Percentiles rank a stretch among this genome's conserved stretches.
These are phyloP conservation scores for Drosophila dives DNA, from an alignment of 2,888 invertebrate species.

Conservation along the genomic window DNA sequence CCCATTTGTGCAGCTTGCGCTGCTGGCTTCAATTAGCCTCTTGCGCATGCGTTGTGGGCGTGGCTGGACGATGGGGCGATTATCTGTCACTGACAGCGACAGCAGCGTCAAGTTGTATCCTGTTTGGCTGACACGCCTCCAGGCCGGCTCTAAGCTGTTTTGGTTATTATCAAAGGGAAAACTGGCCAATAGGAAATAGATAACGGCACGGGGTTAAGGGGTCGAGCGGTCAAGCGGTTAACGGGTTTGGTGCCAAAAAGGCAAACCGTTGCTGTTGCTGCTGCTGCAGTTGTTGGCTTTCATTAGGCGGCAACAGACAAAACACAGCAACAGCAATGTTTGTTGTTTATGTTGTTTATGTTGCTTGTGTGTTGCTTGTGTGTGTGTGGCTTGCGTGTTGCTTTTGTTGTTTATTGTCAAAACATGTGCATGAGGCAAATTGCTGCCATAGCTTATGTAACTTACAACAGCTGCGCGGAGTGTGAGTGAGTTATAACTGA, in stretches of 20 bases:
- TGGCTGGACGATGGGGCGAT: background rate
- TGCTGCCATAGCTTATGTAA: constrained; percentile 13
- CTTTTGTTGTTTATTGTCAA: constrained; percentile 13
- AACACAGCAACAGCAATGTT: background rate
- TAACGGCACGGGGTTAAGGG: background rate
- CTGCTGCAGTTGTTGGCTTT: constrained; percentile 3
- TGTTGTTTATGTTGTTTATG: background rate
- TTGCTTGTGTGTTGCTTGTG: too few relatives aligned
- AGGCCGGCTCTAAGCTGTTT: constrained; percentile 21
- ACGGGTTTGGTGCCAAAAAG: background rate
- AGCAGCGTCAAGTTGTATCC: constrained; percentile 24
- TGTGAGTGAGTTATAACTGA: constrained; percentile 7
- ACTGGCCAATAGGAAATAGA: background rate
- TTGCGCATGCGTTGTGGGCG: constrained; percentile 69
- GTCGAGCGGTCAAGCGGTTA: too few relatives aligned
- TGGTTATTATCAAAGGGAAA: constrained; percentile 26
- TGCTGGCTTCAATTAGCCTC: constrained; percentile 47
- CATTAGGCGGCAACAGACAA: constrained; percentile 14
- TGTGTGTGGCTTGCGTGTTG: too few relatives aligned
- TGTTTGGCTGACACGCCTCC: constrained; percentile 41
- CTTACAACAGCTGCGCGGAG: constrained; percentile 4
- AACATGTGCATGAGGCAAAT: constrained; percentile 27
- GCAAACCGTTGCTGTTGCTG: constrained; percentile 9
- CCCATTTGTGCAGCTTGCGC: constrained; percentile 6
- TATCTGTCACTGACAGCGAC: constrained; percentile 24